Percentiles rank a stretch among this genome's conserved stretches.
Conservation (phyloP, 2,797 vertebrate genomes). For the Semotilus atromaculatus region DNA sequence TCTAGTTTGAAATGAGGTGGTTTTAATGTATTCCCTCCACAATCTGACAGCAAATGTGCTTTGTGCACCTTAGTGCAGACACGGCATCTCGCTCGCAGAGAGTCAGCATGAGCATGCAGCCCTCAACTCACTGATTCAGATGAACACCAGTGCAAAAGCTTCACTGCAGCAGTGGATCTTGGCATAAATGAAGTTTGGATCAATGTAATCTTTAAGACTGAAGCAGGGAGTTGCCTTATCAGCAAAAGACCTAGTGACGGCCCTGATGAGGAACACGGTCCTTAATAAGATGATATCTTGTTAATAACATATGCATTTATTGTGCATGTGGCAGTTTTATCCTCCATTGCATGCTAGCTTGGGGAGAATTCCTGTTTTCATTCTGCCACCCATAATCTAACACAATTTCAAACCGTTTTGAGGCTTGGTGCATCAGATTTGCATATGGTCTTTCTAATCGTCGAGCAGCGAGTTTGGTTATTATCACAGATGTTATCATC, state of each 20-base stretch:
- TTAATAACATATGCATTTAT: background rate
- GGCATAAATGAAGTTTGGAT: slow-evolving; percentile 40
- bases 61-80: slow-evolving; percentile 24
- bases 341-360: background rate
- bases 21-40: slow-evolving; percentile 7
- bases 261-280: background rate
- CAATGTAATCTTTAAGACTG: slow-evolving; percentile 58
- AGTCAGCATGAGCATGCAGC: background rate
- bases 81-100: background rate
- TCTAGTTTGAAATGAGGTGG: background rate
- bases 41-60: background rate
- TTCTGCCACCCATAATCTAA: slow-evolving; percentile 30
- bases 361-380: slow-evolving; percentile 12
- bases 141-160: slow-evolving; percentile 10
- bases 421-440: slow-evolving; percentile 20
- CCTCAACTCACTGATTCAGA: slow-evolving; percentile 8
- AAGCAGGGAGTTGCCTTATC: slow-evolving; percentile 38
- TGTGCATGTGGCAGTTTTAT: slow-evolving; percentile 2
- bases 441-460: slow-evolving; percentile 16
- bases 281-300: background rate
- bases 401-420: slow-evolving; percentile 27
- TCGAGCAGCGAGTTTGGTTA: slow-evolving; percentile 37
- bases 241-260: background rate
- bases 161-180: slow-evolving; percentile 36
- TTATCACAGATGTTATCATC: slow-evolving; percentile 42